A percentile compares a stretch with the other conserved stretches of the same genome.
Conservation (phyloP, 1,140 invertebrate species). For the Pristionchus pacificus region DNA sequence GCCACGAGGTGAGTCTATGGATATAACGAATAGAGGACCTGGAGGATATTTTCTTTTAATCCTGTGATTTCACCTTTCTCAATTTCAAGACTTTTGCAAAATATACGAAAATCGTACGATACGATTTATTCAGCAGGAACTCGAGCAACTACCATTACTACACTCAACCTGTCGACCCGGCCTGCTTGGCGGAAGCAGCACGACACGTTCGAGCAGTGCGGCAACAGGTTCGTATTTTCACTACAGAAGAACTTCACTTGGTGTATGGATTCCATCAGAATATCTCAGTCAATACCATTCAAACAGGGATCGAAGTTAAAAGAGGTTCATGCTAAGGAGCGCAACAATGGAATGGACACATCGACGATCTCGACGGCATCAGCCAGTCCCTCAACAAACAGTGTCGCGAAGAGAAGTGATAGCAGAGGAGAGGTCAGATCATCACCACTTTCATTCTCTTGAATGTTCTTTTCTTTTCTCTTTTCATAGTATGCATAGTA, state of each 20-base stretch:
- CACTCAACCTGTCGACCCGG: constrained; percentile 52
- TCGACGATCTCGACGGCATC: not conserved
- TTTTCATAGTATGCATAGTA: no score
- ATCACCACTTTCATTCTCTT: no score
- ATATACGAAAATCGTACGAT: no score
- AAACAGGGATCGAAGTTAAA: no score
- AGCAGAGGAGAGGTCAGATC: not conserved
- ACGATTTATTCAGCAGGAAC: no score
- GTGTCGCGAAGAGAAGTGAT: not conserved
- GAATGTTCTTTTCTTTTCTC: no score
- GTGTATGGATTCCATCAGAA: no score
- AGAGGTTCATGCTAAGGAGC: not conserved
- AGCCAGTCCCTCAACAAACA: not conserved
- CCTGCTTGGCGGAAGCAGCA: constrained; percentile 44
- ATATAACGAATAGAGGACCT: no score
- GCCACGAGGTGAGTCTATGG: constrained; percentile 10
- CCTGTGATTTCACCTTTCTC: no score
- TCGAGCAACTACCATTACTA: constrained; percentile 49
- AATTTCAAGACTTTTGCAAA: no score
- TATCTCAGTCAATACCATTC: no score
- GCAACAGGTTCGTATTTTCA: not conserved
- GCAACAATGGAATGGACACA: not conserved
- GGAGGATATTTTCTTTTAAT: constrained; percentile 1
- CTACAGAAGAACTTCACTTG: no score
- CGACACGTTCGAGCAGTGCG: constrained; percentile 34